A percentile compares a stretch with the other conserved stretches of the same genome.
phyloP scores from a whole-genome alignment of 2,113 vertebrate genomes.

The Myxocyprinus asiaticus region DNA sequence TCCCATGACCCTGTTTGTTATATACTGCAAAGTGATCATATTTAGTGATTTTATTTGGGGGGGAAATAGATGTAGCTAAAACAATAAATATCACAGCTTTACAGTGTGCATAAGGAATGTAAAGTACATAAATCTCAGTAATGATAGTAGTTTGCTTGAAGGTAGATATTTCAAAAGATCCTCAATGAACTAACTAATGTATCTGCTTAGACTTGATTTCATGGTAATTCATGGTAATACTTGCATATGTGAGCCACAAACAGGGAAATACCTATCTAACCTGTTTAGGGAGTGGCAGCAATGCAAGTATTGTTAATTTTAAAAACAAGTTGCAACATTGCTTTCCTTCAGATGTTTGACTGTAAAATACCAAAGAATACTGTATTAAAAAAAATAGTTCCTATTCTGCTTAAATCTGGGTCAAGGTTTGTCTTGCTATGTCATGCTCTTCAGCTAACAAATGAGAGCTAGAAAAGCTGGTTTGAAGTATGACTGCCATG shows the following conservation, averaged over 20 bases:
- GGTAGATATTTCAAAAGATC: conserved; percentile 23
- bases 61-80: too few relatives aligned
- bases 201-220: background rate
- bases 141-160: background rate
- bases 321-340: background rate
- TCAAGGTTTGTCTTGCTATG: background rate
- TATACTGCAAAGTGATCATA: too few relatives aligned
- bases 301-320: background rate
- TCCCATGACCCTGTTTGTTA: too few relatives aligned
- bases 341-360: background rate
- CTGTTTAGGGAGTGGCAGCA: background rate
- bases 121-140: background rate
- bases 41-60: too few relatives aligned
- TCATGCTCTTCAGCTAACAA: background rate
- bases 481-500: background rate
- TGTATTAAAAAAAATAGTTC: too few relatives aligned
- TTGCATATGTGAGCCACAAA: too few relatives aligned
- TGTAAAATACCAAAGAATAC: background rate
- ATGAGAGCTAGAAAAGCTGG: background rate
- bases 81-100: too few relatives aligned
- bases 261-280: background rate
- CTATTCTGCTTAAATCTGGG: background rate
- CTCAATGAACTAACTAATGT: background rate
- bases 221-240: background rate
- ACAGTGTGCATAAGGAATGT: background rate